Conservation (phyloP, 2,113 vertebrate genomes). For the Madoqua kirkii region DNA sequence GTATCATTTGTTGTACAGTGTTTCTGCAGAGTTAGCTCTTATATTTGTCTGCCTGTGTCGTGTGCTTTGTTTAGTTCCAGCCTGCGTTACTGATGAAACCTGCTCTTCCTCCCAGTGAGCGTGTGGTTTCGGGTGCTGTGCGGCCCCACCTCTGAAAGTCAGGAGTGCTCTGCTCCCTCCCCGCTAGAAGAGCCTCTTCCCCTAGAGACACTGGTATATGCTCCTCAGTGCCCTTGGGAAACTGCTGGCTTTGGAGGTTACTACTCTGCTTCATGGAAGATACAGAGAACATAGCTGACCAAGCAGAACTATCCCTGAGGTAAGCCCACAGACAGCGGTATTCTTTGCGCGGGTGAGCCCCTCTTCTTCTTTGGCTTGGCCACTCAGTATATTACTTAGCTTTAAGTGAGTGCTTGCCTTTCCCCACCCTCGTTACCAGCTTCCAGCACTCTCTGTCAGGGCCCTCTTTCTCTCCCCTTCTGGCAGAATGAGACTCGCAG, state of each 20-base stretch:
- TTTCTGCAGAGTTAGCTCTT: neutral
- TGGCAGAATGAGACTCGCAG: neutral
- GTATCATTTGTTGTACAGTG: neutral
- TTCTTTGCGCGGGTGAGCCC: fast-evolving
- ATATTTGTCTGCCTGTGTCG: neutral
- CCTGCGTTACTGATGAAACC: neutral
- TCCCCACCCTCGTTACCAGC: neutral
- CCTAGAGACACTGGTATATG: neutral
- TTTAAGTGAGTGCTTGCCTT: neutral
- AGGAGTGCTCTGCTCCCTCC: neutral
- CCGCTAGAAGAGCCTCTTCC: neutral
- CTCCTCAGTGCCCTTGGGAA: neutral
- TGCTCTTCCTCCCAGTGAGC: neutral
- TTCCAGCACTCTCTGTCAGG: neutral
- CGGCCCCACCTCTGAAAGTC: neutral
- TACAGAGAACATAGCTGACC: neutral
- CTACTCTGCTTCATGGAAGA: neutral
- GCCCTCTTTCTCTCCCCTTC: neutral
- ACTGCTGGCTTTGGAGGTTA: neutral
- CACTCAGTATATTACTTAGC: neutral
- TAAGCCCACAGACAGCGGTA: neutral
- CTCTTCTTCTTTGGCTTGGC: neutral
- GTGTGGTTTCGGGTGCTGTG: fast-evolving
- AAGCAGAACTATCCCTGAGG: neutral
- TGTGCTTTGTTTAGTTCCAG: neutral